Evolutionary conservation across 2,797 vertebrate species (phyloP), one percentile per base, ranked within the genome.

Genomic region (Gymnodraco acuticeps): DNA sequence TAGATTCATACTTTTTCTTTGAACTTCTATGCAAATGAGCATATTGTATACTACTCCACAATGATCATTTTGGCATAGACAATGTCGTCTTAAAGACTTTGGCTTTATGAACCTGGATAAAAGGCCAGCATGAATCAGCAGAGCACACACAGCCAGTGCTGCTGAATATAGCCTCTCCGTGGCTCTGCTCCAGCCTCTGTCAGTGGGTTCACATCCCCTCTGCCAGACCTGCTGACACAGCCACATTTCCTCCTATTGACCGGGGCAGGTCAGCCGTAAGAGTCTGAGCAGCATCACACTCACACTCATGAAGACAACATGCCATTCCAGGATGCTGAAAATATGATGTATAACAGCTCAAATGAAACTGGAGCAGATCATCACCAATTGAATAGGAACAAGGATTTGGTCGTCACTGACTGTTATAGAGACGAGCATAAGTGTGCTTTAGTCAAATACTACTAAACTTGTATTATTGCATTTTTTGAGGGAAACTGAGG

Each of bases 191-290:
- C 80, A 71, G 70, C 51, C 76, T 27, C 80, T 81, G 86, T 87
- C 82, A 82, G 67, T 73, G 80, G 70, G 89, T 89, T 88, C 80
- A 87, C 66, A 67, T 77, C 79, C 81, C 70, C 56, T 71, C 58
- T 27, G 70, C 27, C 77, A 82, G 86, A 86, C 79, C 80, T 84
- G 89, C 90, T 93, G 89, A 91, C 55, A 46, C 56, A 70, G 83
- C 48, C 82, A 83, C 80, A 89, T 89, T 85, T 87, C 77, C 86
- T 84, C 27, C 86, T 85, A 84, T 92, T 93, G 90, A 92, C 75
- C 58, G 73, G 63, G 74, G 61, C 90, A 86, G 81, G 70, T 92
- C 91, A 92, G 47, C 82, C 84, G 69, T 89, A 72, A 87, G 70
- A 70, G 74, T 69, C 64, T 38, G 77, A 87, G 67, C 78, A 71